These are phyloP conservation scores for Temnothorax curvispinosus DNA, from an alignment of 1,140 invertebrate genomes.

Conservation along the genomic window DNA sequence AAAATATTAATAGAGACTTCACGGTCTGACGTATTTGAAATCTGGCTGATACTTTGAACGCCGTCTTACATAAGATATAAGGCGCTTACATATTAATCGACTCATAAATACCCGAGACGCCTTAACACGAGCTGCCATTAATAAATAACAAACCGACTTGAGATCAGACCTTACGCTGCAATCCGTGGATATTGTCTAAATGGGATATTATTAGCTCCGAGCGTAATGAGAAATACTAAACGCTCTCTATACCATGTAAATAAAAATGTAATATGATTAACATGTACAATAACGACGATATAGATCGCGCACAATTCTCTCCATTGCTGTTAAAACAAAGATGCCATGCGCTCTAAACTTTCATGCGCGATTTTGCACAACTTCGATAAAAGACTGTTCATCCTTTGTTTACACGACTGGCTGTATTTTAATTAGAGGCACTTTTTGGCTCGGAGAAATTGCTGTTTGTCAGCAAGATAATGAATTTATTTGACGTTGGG, in stretches of 20 bases:
- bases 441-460: not conserved
- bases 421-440: conserved; percentile 43
- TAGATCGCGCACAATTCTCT: not conserved
- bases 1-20: conserved; percentile 53
- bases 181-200: conserved; percentile 52
- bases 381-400: not conserved
- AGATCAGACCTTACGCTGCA: conserved; percentile 25
- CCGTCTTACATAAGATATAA: conserved; percentile 49
- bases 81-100: conserved; percentile 59
- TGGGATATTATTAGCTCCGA: conserved; percentile 11
- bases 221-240: conserved; percentile 39
- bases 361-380: not conserved
- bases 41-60: conserved; percentile 61
- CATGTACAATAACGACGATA: not conserved
- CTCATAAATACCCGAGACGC: conserved; percentile 46
- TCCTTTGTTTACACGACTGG: conserved; percentile 12
- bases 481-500: conserved; percentile 47
- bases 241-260: not conserved
- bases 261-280: conserved; percentile 31
- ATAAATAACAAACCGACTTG: conserved; percentile 47
- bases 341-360: not conserved
- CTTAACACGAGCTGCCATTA: conserved; percentile 41
- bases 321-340: not conserved
- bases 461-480: conserved; percentile 44
- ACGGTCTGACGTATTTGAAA: conserved; percentile 57